A percentile compares a stretch with the other conserved stretches of the same genome.
Evolutionary conservation across 2,113 vertebrate species (phyloP).

Genomic region (Callionymus lyra): DNA sequence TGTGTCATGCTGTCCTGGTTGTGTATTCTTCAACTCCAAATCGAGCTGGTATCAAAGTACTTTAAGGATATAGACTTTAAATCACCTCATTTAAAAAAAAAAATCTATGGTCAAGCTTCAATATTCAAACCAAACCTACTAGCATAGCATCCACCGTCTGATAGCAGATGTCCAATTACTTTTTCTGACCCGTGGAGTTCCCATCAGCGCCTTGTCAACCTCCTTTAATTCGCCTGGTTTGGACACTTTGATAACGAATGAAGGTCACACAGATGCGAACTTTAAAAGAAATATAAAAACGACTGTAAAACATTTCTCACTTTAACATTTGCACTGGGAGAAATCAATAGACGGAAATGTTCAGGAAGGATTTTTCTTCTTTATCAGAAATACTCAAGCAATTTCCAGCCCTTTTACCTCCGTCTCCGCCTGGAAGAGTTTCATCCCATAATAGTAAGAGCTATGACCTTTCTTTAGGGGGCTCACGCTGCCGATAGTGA

Average conservation of each 20-base stretch:
- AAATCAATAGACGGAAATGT: constrained; percentile 44
- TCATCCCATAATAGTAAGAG: constrained; percentile 17
- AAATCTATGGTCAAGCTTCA: no score
- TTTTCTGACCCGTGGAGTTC: background rate
- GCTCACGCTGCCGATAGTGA: constrained; percentile 6
- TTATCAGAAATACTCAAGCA: constrained; percentile 20
- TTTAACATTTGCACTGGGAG: constrained; percentile 21
- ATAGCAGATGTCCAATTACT: background rate
- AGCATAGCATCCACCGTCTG: background rate
- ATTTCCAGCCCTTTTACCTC: background rate
- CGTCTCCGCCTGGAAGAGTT: background rate
- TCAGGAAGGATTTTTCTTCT: constrained; percentile 20
- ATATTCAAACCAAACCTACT: background rate
- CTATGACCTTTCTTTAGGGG: constrained; percentile 19
- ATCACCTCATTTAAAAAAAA: no score
- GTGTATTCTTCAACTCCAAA: no score
- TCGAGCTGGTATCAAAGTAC: no score
- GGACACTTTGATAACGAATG: constrained; percentile 9
- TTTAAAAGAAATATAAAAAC: background rate
- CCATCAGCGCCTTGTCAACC: constrained; percentile 1
- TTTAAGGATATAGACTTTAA: no score
- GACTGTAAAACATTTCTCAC: constrained; percentile 40
- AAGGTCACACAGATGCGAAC: constrained; percentile 11
- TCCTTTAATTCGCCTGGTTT: background rate
- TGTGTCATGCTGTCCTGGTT: no score